Evolutionary conservation across 2,888 invertebrate genomes (phyloP).

Genomic region (Cephus rjabovi): DNA sequence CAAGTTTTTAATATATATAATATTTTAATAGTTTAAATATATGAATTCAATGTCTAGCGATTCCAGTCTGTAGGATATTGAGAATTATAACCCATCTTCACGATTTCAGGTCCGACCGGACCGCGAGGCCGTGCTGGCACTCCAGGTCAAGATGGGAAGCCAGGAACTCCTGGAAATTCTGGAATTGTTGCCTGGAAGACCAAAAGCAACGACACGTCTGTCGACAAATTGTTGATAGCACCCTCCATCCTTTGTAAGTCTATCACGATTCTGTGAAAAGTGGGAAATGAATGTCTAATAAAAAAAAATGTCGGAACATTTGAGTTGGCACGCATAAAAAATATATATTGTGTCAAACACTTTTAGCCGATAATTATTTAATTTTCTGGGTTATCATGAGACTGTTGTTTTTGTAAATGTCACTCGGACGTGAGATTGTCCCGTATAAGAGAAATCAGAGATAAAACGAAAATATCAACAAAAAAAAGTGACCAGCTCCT

Average conservation of each 20-base stretch:
- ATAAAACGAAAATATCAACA: neutral
- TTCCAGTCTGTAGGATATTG: slow-evolving; percentile 43
- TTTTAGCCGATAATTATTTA: neutral
- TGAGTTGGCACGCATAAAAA: no score
- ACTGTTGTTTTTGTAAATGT: neutral
- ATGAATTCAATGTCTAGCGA: neutral
- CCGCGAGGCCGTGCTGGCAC: slow-evolving; percentile 76
- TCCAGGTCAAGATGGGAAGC: slow-evolving; percentile 72
- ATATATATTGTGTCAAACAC: neutral
- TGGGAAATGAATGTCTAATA: no score
- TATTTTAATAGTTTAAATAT: no score
- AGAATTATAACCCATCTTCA: slow-evolving; percentile 26
- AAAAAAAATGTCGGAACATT: no score
- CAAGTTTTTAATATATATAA: no score
- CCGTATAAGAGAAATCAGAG: neutral
- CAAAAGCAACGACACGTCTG: slow-evolving; percentile 71
- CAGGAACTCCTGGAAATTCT: slow-evolving; percentile 82
- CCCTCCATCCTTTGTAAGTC: slow-evolving; percentile 82
- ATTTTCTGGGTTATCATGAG: neutral
- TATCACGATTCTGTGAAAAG: no score
- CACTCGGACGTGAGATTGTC: neutral
- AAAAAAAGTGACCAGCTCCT: neutral
- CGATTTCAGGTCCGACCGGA: slow-evolving; percentile 71
- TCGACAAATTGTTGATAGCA: slow-evolving; percentile 82
- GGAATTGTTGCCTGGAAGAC: slow-evolving; percentile 83